A percentile compares a stretch with the other conserved stretches of the same genome.
These are phyloP conservation scores for Todus mexicanus DNA, from an alignment of 2,797 vertebrate species.

Conservation along the genomic window DNA sequence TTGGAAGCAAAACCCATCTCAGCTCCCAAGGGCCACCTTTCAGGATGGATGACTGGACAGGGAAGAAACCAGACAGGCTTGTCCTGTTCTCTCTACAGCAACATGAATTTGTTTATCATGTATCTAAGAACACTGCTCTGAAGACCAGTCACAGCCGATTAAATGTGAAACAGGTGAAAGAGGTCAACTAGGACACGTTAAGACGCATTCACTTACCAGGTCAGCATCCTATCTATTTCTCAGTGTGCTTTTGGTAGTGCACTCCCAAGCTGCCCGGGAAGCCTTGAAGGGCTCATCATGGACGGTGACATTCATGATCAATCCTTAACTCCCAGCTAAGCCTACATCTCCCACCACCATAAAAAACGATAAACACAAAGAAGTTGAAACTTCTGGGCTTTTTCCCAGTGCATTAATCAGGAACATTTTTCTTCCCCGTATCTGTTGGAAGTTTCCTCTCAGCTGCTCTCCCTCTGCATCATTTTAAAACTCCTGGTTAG, in stretches of 20 bases:
- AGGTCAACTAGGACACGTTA: neutral
- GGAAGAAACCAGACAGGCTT: neutral
- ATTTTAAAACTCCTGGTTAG: neutral
- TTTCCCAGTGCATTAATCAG: neutral
- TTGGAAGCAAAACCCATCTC: neutral
- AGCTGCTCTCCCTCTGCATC: neutral
- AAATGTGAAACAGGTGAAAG: neutral
- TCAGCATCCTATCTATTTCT: neutral
- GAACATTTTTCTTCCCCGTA: conserved; percentile 25
- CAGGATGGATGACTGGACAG: neutral
- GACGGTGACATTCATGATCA: neutral
- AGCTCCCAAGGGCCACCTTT: neutral
- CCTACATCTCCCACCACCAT: neutral
- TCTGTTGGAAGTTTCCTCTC: conserved; percentile 1
- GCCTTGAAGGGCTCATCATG: fast-evolving
- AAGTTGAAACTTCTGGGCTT: neutral
- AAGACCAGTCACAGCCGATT: neutral
- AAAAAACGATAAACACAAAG: neutral
- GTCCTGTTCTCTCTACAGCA: neutral
- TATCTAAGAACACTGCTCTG: neutral
- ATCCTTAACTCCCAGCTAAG: neutral
- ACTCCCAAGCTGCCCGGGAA: neutral
- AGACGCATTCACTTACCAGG: neutral
- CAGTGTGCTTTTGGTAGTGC: neutral
- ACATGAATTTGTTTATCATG: neutral